These are phyloP conservation scores for Drosophila rubida DNA, from an alignment of 2,888 invertebrate genomes.

Conservation along the genomic window DNA sequence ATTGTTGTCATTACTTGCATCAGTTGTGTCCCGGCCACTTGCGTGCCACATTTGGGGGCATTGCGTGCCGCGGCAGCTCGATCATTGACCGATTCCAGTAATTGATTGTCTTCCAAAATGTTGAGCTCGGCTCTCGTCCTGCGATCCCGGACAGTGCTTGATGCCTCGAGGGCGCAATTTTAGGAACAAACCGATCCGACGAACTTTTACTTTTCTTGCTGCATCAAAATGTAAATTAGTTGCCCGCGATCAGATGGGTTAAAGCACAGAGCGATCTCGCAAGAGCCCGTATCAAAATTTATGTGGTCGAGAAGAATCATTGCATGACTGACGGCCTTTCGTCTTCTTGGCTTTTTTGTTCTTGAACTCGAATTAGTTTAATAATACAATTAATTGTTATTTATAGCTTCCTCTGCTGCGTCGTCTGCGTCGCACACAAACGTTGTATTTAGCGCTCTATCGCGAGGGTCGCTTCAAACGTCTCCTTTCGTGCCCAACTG, in stretches of 20 bases:
- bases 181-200: conserved; percentile 47
- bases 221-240: conserved; percentile 76
- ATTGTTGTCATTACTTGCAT: conserved; percentile 61
- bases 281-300: conserved; percentile 45
- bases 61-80: conserved; percentile 47
- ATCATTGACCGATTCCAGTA: conserved; percentile 76
- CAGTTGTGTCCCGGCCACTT: conserved; percentile 1
- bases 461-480: conserved; percentile 16
- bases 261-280: not conserved
- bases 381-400: conserved; percentile 81
- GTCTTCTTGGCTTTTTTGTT: conserved; percentile 39
- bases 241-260: conserved; percentile 20
- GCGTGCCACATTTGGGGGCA: conserved; percentile 40
- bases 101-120: conserved; percentile 57
- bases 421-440: conserved; percentile 20
- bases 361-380: conserved; percentile 74
- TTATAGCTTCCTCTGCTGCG: conserved; percentile 72
- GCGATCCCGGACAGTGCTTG: conserved; percentile 1
- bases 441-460: conserved; percentile 53
- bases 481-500: conserved; percentile 46
- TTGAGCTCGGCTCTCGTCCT: conserved; percentile 5
- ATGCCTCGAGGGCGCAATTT: conserved; percentile 67
- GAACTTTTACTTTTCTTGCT: conserved; percentile 68
- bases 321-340: conserved; percentile 79
- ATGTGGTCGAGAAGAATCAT: conserved; percentile 54